These are phyloP conservation scores for Lasiurus cinereus DNA, from an alignment of 2,113 vertebrate genomes.

Conservation along the genomic window DNA sequence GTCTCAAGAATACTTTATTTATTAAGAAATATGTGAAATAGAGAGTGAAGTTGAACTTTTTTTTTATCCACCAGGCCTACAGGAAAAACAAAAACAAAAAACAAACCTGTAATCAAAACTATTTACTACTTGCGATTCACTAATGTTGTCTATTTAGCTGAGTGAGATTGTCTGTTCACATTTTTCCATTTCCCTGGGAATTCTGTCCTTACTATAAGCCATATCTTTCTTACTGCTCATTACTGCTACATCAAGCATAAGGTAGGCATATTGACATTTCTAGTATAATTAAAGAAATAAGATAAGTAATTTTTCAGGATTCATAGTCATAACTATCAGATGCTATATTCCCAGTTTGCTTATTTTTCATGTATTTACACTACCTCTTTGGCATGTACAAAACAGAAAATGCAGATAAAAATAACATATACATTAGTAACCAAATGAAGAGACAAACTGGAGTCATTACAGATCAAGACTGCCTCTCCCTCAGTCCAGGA, in stretches of 20 bases:
- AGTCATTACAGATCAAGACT: background rate
- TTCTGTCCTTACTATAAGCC: background rate
- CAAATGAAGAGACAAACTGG: background rate
- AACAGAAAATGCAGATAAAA: conserved; percentile 14
- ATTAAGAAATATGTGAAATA: background rate
- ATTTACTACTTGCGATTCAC: background rate
- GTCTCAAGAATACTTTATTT: background rate
- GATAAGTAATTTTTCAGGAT: background rate
- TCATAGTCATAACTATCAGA: conserved; percentile 16
- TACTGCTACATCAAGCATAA: background rate
- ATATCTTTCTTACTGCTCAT: background rate
- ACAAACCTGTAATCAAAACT: background rate
- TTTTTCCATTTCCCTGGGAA: background rate
- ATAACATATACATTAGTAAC: background rate
- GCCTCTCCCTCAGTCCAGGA: background rate
- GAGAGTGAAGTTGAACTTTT: background rate
- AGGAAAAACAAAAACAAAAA: background rate
- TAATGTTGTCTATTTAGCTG: background rate
- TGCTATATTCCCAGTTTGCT: background rate
- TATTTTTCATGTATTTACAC: background rate
- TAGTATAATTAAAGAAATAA: conserved; percentile 12
- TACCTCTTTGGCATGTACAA: background rate
- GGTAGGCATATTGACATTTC: background rate
- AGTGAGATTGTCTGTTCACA: background rate
- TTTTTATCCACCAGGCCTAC: background rate